These are phyloP conservation scores for Hyperoplus lanceolatus DNA, from an alignment of 2,797 vertebrate genomes.

Conservation along the genomic window DNA sequence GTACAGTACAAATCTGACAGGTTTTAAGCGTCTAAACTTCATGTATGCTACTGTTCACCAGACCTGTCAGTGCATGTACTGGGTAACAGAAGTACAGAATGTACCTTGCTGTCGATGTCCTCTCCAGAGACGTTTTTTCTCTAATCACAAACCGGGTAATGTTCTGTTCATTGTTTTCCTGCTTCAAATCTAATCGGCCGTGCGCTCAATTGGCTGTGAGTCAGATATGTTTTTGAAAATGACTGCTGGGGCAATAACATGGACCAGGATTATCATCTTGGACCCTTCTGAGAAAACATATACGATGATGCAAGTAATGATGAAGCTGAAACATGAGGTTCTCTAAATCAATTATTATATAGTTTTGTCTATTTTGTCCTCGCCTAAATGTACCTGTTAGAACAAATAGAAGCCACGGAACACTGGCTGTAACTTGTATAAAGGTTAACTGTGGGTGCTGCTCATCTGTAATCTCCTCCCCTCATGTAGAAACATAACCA, in stretches of 20 bases:
- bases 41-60: constrained; percentile 5
- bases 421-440: not conserved
- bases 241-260: constrained; percentile 70
- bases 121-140: constrained; percentile 56
- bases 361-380: constrained; percentile 24
- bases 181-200: constrained; percentile 72
- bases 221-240: constrained; percentile 74
- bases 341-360: constrained; percentile 18
- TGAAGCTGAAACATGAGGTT: constrained; percentile 24
- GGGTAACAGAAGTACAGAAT: constrained; percentile 50
- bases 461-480: not conserved
- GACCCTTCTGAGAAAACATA: constrained; percentile 52
- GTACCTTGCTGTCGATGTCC: constrained; percentile 62
- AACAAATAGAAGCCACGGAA: constrained; percentile 26
- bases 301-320: constrained; percentile 27
- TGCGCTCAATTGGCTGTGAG: constrained; percentile 65
- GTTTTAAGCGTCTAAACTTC: constrained; percentile 5
- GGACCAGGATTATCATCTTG: constrained; percentile 56
- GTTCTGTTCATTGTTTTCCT: constrained; percentile 77
- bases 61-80: constrained; percentile 34
- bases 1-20: constrained; percentile 12
- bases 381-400: not conserved
- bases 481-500: not conserved
- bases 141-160: constrained; percentile 75
- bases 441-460: constrained; percentile 1